A percentile compares a stretch with the other conserved stretches of the same genome.
Conservation (phyloP, 1,140 invertebrate species). For the Pogonognathellus flavescens region DNA sequence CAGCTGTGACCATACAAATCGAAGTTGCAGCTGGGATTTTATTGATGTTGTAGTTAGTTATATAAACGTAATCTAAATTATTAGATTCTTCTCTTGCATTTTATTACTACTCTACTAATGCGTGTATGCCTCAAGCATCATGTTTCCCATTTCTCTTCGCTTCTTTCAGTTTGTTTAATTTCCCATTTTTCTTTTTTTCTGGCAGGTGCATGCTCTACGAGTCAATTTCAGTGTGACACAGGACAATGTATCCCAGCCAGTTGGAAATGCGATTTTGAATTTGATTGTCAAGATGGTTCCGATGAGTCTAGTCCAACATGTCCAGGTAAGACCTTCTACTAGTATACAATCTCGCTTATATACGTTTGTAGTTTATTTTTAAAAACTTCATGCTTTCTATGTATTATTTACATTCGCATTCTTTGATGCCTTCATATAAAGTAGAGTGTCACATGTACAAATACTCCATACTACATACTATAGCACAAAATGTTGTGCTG, state of each 20-base stretch:
- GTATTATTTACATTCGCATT: background rate
- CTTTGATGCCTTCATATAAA: no score
- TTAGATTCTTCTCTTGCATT: no score
- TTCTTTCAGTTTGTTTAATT: conserved; percentile 43
- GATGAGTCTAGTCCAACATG: conserved; percentile 82
- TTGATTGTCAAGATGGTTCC: conserved; percentile 84
- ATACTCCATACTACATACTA: no score
- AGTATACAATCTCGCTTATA: background rate
- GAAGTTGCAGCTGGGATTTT: no score
- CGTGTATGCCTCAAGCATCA: background rate
- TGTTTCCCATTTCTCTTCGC: conserved; percentile 1
- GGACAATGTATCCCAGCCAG: conserved; percentile 86
- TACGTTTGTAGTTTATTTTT: background rate
- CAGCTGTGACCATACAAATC: no score
- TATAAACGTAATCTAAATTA: no score
- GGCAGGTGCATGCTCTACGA: conserved; percentile 74
- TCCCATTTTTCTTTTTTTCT: conserved; percentile 31
- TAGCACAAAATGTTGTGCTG: no score
- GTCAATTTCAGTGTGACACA: conserved; percentile 82
- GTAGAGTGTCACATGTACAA: no score
- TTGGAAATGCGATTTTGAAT: conserved; percentile 83
- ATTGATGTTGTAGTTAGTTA: no score
- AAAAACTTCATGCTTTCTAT: background rate
- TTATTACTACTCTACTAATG: no score
- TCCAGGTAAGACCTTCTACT: conserved; percentile 72